Conservation (phyloP, 2,797 vertebrate species). For the Catostomus latipinnis region DNA sequence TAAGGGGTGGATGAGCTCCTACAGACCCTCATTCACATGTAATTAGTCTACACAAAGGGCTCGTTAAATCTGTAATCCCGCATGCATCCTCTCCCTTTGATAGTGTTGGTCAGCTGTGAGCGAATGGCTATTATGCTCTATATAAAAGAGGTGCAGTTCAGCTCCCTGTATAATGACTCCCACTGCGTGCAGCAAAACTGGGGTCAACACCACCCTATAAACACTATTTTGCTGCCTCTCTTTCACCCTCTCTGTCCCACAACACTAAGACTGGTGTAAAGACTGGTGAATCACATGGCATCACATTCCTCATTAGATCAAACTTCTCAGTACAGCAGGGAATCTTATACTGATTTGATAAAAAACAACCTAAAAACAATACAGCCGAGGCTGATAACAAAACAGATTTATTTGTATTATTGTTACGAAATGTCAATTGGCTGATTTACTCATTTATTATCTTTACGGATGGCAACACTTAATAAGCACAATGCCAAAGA, state of each 20-base stretch:
- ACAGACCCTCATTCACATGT: constrained; percentile 92
- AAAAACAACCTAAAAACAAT: too few relatives aligned
- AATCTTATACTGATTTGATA: too few relatives aligned
- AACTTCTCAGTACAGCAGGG: not conserved
- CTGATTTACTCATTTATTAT: too few relatives aligned
- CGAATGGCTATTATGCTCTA: constrained; percentile 82
- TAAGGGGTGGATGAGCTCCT: constrained; percentile 76
- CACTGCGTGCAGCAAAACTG: constrained; percentile 56
- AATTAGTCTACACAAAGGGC: constrained; percentile 93
- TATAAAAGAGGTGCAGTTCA: constrained; percentile 61
- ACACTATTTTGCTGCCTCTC: constrained; percentile 13
- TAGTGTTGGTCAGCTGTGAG: constrained; percentile 83
- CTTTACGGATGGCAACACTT: too few relatives aligned
- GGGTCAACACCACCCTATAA: constrained; percentile 46
- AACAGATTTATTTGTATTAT: too few relatives aligned
- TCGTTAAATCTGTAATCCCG: constrained; percentile 92
- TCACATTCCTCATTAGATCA: constrained; percentile 44
- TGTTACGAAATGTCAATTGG: too few relatives aligned
- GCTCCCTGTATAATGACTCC: constrained; percentile 51
- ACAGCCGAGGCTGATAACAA: too few relatives aligned
- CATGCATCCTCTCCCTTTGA: constrained; percentile 80
- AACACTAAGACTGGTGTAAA: constrained; percentile 1
- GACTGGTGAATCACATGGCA: not conserved
- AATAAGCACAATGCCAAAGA: too few relatives aligned
- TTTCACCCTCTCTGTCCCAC: constrained; percentile 13